Conservation (phyloP, 1,140 invertebrate genomes). For the Zaprionus ornatus region DNA sequence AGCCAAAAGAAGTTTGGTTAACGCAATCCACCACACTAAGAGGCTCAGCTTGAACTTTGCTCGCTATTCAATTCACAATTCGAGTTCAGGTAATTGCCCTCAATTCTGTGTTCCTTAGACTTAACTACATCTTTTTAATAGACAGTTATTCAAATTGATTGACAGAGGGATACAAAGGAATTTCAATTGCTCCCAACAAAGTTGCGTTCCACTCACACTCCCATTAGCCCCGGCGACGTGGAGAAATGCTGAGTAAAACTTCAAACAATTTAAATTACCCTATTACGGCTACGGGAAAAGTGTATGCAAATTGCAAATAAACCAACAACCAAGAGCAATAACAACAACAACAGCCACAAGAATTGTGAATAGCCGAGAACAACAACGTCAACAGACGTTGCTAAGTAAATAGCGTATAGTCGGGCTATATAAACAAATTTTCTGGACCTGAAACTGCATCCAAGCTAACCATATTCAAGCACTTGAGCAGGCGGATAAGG, state of each 20-base stretch:
- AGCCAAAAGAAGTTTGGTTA: no score
- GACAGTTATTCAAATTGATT: conserved; percentile 10
- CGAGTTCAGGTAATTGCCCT: not conserved
- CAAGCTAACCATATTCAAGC: conserved; percentile 19
- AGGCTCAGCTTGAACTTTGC: not conserved
- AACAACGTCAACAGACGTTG: conserved; percentile 36
- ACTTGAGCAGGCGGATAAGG: not conserved
- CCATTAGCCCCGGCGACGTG: not conserved
- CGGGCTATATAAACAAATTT: conserved; percentile 32
- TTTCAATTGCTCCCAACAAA: conserved; percentile 3
- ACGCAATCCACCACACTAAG: not conserved
- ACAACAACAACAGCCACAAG: conserved; percentile 10
- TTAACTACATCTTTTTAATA: conserved; percentile 2
- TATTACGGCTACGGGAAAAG: conserved; percentile 44
- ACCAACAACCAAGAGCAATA: conserved; percentile 21
- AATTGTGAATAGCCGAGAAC: conserved; percentile 16
- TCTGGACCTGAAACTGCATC: conserved; percentile 37
- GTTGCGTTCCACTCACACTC: not conserved
- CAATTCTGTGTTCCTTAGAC: conserved; percentile 5
- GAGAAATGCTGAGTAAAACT: conserved; percentile 28
- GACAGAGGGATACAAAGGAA: conserved; percentile 4
- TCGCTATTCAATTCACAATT: not conserved
- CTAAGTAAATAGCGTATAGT: conserved; percentile 45
- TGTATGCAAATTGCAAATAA: conserved; percentile 50
- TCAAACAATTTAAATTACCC: conserved; percentile 53